Evolutionary conservation across 2,888 invertebrate genomes (phyloP), one percentile per base, ranked within the genome.

Genomic region (Volucella inanis): DNA sequence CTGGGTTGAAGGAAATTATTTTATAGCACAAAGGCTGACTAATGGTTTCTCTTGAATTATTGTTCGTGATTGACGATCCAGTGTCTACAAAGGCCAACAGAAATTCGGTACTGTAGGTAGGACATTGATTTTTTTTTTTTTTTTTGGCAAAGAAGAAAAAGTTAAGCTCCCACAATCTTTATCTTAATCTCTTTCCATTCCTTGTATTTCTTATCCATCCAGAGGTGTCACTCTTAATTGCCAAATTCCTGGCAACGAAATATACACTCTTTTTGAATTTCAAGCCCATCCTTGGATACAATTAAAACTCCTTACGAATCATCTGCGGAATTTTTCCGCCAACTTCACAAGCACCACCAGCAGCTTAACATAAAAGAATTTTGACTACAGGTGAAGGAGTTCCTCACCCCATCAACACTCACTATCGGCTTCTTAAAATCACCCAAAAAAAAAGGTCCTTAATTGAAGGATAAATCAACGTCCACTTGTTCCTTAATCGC

Each of bases 381-480:
- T 74, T 41, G 45, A 45, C 43, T 61, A 45, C 74, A 74, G 68
- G 64, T 70, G 83, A 75, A 75, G 70, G 64, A 78, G 79, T 64
- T 59, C 43, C 55, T 49, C 45, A 68, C 68, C 74, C 74, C 79
- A 77, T 83, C 82, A 82, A 78, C 55, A 52, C 64, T 52, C 75
- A 47, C 12, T 81, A 85, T 85, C 85, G 47, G 9, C 55, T 57
- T n/a, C 18, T 39, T 57, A 64, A 72, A 77, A 85, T 85, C 85
- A 39, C 49, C 76, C n/a, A n/a, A 54, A 68, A 81, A 83, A 85
- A 70, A 71, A 3, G 6, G 31, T 59, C 61, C 47, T 76, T 85
- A 85, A 85, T 85, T 85, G 85, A 85, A 81, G 85, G 81, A 81
- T 85, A 81, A 85, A 85, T 85, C 85, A 81, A 85, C 81, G 76